Evolutionary conservation across 2,797 vertebrate genomes (phyloP).

Genomic region (Rhinichthys osculus): DNA sequence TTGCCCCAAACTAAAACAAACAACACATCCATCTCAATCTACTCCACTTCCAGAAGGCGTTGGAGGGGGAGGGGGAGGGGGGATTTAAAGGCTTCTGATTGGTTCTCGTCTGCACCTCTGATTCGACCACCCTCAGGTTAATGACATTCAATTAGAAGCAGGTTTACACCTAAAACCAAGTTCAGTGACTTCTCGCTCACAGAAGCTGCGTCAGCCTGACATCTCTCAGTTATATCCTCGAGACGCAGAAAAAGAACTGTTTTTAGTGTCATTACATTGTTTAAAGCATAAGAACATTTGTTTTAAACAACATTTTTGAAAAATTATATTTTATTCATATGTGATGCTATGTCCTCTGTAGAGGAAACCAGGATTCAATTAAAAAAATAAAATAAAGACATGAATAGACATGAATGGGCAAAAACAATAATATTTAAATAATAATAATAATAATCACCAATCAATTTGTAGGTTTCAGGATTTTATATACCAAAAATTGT

Average conservation of each 20-base stretch:
- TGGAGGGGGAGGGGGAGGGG: conserved; percentile 4
- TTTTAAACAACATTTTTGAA: too few relatives aligned
- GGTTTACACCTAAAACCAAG: conserved; percentile 62
- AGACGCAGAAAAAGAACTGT: too few relatives aligned
- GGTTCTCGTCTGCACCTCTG: conserved; percentile 24
- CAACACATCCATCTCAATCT: conserved; percentile 80
- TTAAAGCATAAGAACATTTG: accelerated
- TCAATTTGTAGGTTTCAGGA: too few relatives aligned
- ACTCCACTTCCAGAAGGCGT: conserved; percentile 66
- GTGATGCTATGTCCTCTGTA: too few relatives aligned
- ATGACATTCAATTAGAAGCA: conserved; percentile 67
- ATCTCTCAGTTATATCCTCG: too few relatives aligned
- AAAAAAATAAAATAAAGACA: too few relatives aligned
- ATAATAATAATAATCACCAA: too few relatives aligned
- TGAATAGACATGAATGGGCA: too few relatives aligned
- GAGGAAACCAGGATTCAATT: too few relatives aligned
- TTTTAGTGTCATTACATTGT: neutral
- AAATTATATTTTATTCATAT: too few relatives aligned
- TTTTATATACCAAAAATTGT: too few relatives aligned
- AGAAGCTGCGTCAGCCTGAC: conserved; percentile 24
- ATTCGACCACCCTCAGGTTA: conserved; percentile 59
- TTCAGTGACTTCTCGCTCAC: conserved; percentile 63
- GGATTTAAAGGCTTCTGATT: conserved; percentile 38
- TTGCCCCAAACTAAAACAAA: conserved; percentile 80
- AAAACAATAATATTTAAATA: too few relatives aligned